Evolutionary conservation across 2,888 invertebrate species (phyloP).

Genomic region (Cosmopolites sordidus): DNA sequence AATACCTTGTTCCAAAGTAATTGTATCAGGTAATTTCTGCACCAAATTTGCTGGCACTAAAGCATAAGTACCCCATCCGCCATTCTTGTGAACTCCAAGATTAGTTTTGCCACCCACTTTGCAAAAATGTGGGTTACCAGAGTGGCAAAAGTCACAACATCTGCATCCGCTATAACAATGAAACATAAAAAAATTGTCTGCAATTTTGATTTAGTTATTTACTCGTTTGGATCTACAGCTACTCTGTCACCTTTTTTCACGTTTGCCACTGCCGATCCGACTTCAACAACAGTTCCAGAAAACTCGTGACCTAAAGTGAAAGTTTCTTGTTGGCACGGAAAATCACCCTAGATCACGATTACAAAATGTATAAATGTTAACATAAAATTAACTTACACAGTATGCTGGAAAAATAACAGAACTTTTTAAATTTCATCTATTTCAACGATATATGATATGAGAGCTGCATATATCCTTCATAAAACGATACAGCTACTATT

Average conservation of each 20-base stretch:
- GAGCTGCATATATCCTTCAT: no score
- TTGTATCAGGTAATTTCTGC: constrained; percentile 53
- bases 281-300: constrained; percentile 56
- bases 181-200: neutral
- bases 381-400: no score
- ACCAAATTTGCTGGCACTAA: constrained; percentile 60
- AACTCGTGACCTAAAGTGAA: constrained; percentile 67
- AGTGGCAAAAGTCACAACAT: constrained; percentile 59
- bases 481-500: no score
- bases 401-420: no score
- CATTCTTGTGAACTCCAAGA: constrained; percentile 63
- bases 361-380: no score
- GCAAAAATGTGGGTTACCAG: constrained; percentile 63
- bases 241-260: constrained; percentile 64
- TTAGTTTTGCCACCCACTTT: constrained; percentile 54
- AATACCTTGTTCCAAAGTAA: constrained; percentile 58
- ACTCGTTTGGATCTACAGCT: constrained; percentile 66
- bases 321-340: constrained; percentile 57
- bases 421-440: no score
- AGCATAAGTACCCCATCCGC: constrained; percentile 68
- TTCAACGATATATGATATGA: no score
- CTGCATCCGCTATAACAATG: constrained; percentile 54
- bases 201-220: constrained; percentile 18
- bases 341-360: constrained; percentile 64
- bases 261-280: constrained; percentile 54